Evolutionary conservation across 2,797 vertebrate species (phyloP).

Genomic region (Mormyrops boulengeri): DNA sequence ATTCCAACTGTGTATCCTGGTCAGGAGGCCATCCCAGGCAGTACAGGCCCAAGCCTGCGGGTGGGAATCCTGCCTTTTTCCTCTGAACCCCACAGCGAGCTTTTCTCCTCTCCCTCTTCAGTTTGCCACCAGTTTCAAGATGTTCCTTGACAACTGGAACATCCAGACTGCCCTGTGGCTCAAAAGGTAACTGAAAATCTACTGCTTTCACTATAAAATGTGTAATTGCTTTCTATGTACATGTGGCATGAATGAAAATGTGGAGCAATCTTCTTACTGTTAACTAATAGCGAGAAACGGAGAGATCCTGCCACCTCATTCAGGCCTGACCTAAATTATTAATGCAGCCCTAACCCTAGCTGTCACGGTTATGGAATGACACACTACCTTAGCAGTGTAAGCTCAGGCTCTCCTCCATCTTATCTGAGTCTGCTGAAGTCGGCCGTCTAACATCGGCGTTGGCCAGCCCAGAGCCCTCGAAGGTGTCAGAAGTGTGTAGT

Average conservation of each 20-base stretch:
- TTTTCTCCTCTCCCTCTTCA: constrained; percentile 49
- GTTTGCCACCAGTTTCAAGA: constrained; percentile 91
- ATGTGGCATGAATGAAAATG: not conserved
- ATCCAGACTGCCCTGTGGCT: constrained; percentile 94
- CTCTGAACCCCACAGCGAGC: not conserved
- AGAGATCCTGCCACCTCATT: not conserved
- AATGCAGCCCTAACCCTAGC: not conserved
- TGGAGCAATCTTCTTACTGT: constrained; percentile 8
- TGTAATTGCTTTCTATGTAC: not conserved
- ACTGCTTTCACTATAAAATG: not conserved
- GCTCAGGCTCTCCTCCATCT: not conserved
- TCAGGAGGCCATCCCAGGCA: not conserved
- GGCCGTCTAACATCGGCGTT: not conserved
- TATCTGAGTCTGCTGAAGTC: not conserved
- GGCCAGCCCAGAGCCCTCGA: not conserved
- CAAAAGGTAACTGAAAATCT: constrained; percentile 62
- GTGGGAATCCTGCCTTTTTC: not conserved
- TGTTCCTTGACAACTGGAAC: constrained; percentile 96
- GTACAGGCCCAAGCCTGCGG: not conserved
- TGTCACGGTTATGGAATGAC: not conserved
- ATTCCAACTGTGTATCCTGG: not conserved
- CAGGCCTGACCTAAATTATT: not conserved
- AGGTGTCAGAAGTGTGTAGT: not conserved
- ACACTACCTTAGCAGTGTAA: not conserved
- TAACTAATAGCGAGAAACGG: not conserved